Conservation (phyloP, 2,113 vertebrate genomes). For the Oreocharis arfaki region DNA sequence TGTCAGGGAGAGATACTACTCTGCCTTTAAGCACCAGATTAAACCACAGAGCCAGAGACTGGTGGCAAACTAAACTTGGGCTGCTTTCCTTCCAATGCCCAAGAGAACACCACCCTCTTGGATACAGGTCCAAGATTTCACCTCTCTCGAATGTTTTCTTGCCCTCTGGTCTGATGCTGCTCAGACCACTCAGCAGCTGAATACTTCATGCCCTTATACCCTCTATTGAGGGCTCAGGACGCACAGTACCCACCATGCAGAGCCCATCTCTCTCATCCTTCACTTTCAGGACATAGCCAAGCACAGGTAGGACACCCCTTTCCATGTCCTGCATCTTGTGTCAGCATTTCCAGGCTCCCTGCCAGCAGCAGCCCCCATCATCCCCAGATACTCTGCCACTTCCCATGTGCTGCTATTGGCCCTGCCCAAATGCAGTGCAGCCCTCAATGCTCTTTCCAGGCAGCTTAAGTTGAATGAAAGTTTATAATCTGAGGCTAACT, state of each 20-base stretch:
- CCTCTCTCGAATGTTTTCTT: not conserved
- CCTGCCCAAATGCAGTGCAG: not conserved
- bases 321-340: not conserved
- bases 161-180: not conserved
- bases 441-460: not conserved
- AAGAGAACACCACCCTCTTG: not conserved
- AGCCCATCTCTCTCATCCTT: not conserved
- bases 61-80: not conserved
- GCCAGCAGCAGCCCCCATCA: not conserved
- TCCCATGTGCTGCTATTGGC: not conserved
- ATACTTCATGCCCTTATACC: not conserved
- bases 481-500: not conserved
- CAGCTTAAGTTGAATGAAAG: not conserved
- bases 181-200: not conserved
- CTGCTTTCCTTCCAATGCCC: not conserved
- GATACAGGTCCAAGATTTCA: not conserved
- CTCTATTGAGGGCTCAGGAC: not conserved
- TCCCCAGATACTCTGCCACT: not conserved
- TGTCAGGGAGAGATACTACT: not conserved
- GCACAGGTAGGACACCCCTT: not conserved
- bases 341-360: not conserved
- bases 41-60: not conserved
- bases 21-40: not conserved
- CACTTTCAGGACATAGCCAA: not conserved
- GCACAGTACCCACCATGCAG: not conserved